Evolutionary conservation across 2,113 vertebrate genomes (phyloP).

Genomic region (Acanthisitta chloris): DNA sequence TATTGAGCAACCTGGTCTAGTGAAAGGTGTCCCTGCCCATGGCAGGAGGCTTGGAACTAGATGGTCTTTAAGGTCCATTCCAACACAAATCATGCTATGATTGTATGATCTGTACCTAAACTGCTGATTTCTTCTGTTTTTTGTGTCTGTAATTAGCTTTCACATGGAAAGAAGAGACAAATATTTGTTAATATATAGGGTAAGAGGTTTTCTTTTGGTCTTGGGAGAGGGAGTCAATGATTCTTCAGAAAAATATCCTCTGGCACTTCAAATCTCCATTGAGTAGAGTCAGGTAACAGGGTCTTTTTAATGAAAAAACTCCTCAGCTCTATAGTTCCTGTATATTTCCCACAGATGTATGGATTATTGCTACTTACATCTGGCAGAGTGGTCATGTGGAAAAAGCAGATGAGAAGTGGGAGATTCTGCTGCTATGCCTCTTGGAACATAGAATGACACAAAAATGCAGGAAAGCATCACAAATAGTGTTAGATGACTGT

Average conservation of each 20-base stretch:
- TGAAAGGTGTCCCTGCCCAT: not conserved
- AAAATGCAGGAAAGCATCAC: not conserved
- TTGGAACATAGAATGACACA: not conserved
- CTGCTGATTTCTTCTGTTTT: not conserved
- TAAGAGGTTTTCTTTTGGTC: not conserved
- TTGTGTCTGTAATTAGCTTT: not conserved
- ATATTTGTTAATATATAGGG: not conserved
- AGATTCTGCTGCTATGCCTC: not conserved
- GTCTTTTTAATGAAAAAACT: not conserved
- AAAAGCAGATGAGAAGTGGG: not conserved
- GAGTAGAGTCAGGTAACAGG: not conserved
- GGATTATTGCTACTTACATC: not conserved
- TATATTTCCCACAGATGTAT: not conserved
- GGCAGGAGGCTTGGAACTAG: not conserved
- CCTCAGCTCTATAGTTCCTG: not conserved
- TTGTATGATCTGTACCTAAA: not conserved
- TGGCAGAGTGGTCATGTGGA: not conserved
- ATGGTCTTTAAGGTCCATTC: not conserved
- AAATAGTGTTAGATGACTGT: not conserved
- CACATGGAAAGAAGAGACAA: not conserved
- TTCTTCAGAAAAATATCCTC: not conserved
- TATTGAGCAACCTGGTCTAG: not conserved
- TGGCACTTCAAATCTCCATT: not conserved
- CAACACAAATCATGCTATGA: not conserved
- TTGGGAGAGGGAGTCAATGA: not conserved